These are phyloP conservation scores for Dysidea cf. avara DNA, from an alignment of 37 sponge, comb jelly and placozoan species.

Conservation along the genomic window DNA sequence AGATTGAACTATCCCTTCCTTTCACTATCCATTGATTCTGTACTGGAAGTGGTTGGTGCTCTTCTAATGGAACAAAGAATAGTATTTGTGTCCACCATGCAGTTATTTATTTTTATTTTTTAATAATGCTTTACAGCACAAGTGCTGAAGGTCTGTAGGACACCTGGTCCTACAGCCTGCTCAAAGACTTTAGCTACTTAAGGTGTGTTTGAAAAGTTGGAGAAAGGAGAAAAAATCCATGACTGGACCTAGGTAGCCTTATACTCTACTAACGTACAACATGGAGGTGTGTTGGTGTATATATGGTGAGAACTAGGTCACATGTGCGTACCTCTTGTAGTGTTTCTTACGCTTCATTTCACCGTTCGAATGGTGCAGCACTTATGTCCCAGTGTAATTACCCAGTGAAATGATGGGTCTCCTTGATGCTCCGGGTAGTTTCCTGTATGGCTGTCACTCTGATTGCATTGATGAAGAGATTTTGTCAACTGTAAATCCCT, in stretches of 20 bases:
- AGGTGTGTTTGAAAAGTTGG: no score
- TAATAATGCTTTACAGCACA: no score
- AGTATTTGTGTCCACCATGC: constrained; percentile 52
- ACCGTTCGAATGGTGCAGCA: constrained; percentile 59
- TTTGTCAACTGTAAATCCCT: constrained; percentile 11
- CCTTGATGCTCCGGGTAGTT: constrained; percentile 47
- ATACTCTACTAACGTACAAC: constrained; percentile 56
- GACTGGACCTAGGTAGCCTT: no score
- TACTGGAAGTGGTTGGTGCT: constrained; percentile 59
- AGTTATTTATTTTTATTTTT: no score
- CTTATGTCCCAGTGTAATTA: constrained; percentile 44
- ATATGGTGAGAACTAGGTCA: neutral
- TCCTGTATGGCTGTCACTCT: constrained; percentile 42
- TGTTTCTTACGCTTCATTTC: constrained; percentile 62
- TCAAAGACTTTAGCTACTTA: no score
- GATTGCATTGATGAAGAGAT: neutral
- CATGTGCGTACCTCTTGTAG: constrained; percentile 21
- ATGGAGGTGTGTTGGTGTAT: constrained; percentile 26
- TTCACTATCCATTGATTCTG: constrained; percentile 50
- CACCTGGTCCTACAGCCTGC: no score
- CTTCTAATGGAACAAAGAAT: constrained; percentile 50
- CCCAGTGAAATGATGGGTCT: constrained; percentile 23
- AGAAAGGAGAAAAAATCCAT: no score
- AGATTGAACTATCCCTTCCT: constrained; percentile 73
- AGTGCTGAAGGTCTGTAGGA: no score